Conservation (phyloP, 2,888 invertebrate species). For the Drosophila helvetica region DNA sequence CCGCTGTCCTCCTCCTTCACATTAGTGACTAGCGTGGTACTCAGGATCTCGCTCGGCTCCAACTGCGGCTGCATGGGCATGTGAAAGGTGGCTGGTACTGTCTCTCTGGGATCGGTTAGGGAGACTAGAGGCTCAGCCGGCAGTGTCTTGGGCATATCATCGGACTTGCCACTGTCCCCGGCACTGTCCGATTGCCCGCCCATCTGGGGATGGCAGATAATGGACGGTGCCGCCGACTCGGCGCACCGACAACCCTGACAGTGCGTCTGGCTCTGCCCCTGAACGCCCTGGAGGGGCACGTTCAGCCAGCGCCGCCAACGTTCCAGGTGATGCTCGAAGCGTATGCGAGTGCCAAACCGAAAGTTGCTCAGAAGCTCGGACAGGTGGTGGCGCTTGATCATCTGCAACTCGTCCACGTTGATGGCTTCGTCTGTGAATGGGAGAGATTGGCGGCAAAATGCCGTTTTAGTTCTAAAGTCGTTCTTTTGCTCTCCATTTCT, state of each 20-base stretch:
- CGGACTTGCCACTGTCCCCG: not conserved
- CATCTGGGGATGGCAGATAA: slow-evolving; percentile 16
- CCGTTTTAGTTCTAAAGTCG: slow-evolving; percentile 14
- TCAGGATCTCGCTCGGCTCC: slow-evolving; percentile 22
- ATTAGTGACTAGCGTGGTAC: not conserved
- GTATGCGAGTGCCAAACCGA: slow-evolving; percentile 74
- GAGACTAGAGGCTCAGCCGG: slow-evolving; percentile 59
- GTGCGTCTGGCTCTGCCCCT: slow-evolving; percentile 28
- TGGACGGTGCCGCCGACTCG: slow-evolving; percentile 1
- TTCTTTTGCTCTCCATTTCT: slow-evolving; percentile 4
- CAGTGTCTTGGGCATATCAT: slow-evolving; percentile 19
- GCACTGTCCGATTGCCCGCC: slow-evolving; percentile 4
- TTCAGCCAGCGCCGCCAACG: slow-evolving; percentile 77
- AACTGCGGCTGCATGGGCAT: slow-evolving; percentile 26
- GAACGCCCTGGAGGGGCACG: slow-evolving; percentile 61
- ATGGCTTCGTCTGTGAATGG: slow-evolving; percentile 71
- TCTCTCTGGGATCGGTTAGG: slow-evolving; percentile 47
- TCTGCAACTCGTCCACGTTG: slow-evolving; percentile 72
- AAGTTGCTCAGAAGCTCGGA: slow-evolving; percentile 64
- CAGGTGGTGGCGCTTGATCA: slow-evolving; percentile 74
- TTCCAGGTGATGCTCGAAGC: slow-evolving; percentile 78
- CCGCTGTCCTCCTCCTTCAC: slow-evolving; percentile 36
- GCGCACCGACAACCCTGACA: slow-evolving; percentile 62
- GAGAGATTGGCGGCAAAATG: not conserved
- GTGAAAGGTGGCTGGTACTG: slow-evolving; percentile 36